A percentile compares a stretch with the other conserved stretches of the same genome.
These are phyloP conservation scores for Corythucha ciliata DNA, from an alignment of 2,888 invertebrate species.

Conservation along the genomic window DNA sequence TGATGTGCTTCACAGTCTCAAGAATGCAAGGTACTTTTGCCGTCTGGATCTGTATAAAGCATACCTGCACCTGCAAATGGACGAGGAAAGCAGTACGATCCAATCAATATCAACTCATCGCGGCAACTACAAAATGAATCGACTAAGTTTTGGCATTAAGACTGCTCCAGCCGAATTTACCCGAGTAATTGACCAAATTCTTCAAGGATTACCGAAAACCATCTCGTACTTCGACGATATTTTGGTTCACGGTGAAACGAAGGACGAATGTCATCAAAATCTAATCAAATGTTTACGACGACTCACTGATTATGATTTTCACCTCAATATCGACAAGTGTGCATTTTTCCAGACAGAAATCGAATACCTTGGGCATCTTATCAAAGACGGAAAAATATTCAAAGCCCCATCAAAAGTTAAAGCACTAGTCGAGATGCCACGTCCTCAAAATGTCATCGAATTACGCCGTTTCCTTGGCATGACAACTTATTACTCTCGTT, in stretches of 20 bases:
- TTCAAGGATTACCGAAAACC: neutral
- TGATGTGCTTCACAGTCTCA: constrained; percentile 26
- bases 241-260: neutral
- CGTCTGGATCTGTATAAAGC: constrained; percentile 30
- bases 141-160: constrained; percentile 14
- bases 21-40: constrained; percentile 27
- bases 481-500: constrained; percentile 14
- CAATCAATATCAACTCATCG: constrained; percentile 2
- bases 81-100: constrained; percentile 19
- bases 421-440: neutral
- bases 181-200: neutral
- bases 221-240: neutral
- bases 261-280: constrained; percentile 3
- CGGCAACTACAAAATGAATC: constrained; percentile 10
- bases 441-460: constrained; percentile 3
- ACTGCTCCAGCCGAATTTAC: constrained; percentile 16
- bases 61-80: constrained; percentile 28
- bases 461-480: constrained; percentile 10
- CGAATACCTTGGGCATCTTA: constrained; percentile 10
- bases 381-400: constrained; percentile 6
- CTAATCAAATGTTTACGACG: neutral
- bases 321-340: constrained; percentile 13
- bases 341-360: constrained; percentile 9
- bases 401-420: constrained; percentile 5
- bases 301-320: constrained; percentile 10